These are phyloP conservation scores for Globodera ellingtonae DNA, from an alignment of 1,140 invertebrate species.

Conservation along the genomic window DNA sequence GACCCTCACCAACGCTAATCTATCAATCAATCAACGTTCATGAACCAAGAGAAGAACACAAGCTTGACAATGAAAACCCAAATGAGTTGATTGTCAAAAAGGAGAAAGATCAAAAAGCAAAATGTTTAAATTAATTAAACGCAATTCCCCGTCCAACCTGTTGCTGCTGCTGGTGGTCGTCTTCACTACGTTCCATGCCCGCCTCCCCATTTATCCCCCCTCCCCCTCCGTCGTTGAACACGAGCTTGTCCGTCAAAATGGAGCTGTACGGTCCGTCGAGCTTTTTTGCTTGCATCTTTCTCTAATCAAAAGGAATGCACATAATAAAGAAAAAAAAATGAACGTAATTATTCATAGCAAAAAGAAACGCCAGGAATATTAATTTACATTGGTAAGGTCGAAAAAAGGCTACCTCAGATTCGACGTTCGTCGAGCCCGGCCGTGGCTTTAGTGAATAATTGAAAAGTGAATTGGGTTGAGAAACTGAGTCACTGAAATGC, in stretches of 20 bases:
- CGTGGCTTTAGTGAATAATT: constrained; percentile 1
- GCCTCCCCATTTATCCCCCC: background rate
- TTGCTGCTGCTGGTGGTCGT: background rate
- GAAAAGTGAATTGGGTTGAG: background rate
- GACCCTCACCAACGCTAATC: too few relatives aligned
- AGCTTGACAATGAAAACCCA: too few relatives aligned
- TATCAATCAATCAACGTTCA: too few relatives aligned
- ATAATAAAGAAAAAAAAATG: background rate
- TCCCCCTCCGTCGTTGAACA: constrained; percentile 27
- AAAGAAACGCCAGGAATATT: too few relatives aligned
- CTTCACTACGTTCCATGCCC: background rate
- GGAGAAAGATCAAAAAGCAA: too few relatives aligned
- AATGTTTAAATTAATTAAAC: too few relatives aligned
- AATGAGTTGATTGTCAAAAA: too few relatives aligned
- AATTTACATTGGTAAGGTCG: too few relatives aligned
- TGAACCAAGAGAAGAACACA: too few relatives aligned
- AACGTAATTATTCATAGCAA: too few relatives aligned
- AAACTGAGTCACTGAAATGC: too few relatives aligned
- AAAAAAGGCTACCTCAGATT: constrained; percentile 12
- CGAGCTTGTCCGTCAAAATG: constrained; percentile 18
- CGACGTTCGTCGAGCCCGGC: constrained; percentile 24
- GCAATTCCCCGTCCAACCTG: background rate
- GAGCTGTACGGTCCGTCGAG: constrained; percentile 20
- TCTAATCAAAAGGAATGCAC: background rate
- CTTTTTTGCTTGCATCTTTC: constrained; percentile 19